Conservation (phyloP, 2,888 invertebrate genomes). For the Ormyrus thymus region DNA sequence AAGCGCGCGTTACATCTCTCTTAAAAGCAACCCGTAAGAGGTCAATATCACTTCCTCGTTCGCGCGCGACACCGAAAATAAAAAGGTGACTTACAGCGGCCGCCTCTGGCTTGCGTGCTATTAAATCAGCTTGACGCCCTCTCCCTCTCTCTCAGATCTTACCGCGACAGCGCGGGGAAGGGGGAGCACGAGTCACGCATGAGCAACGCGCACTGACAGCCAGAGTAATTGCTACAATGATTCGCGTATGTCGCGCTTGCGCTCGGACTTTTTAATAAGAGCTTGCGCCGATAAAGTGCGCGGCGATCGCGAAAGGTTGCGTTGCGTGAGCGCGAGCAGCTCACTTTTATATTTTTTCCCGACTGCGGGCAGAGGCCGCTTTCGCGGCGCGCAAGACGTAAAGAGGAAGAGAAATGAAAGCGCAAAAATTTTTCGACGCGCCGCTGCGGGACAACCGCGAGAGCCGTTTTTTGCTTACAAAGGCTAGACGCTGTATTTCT, state of each 20-base stretch:
- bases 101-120: slow-evolving; percentile 30
- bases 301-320: not conserved
- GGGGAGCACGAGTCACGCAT: slow-evolving; percentile 29
- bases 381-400: not conserved
- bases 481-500: slow-evolving; percentile 1
- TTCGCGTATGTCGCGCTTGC: slow-evolving; percentile 39
- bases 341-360: no score
- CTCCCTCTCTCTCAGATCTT: slow-evolving; percentile 25
- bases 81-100: not conserved
- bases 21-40: not conserved
- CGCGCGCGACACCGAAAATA: slow-evolving; percentile 11
- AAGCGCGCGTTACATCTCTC: no score
- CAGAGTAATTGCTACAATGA: slow-evolving; percentile 53
- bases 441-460: slow-evolving; percentile 10
- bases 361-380: not conserved
- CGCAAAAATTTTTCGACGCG: slow-evolving; percentile 32
- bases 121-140: slow-evolving; percentile 41
- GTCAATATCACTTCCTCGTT: slow-evolving; percentile 4
- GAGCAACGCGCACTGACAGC: slow-evolving; percentile 21
- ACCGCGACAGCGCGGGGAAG: slow-evolving; percentile 12
- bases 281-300: slow-evolving; percentile 12
- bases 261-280: slow-evolving; percentile 29
- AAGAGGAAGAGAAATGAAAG: slow-evolving; percentile 5
- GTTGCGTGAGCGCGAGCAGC: not conserved
- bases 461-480: slow-evolving; percentile 19